Percentiles rank a stretch among this genome's conserved stretches.
These are phyloP conservation scores for Toxostoma redivivum DNA, from an alignment of 2,113 vertebrate species.

Conservation along the genomic window DNA sequence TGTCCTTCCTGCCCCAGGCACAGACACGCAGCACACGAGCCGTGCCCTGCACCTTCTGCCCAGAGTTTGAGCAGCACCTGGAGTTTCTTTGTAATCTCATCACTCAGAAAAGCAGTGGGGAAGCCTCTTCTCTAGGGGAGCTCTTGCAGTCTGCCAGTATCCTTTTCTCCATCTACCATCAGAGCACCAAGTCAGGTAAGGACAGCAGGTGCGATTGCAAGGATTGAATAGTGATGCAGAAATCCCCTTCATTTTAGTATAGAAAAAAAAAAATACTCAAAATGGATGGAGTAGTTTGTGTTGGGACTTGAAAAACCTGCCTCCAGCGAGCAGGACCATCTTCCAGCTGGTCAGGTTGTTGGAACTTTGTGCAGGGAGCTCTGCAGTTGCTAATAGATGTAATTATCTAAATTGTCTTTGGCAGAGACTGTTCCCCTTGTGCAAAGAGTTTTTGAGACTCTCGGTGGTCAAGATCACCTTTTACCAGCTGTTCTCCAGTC, in stretches of 20 bases:
- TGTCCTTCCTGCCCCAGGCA: constrained; percentile 81
- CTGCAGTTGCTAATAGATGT: not conserved
- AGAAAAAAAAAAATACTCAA: not conserved
- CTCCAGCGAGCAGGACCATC: not conserved
- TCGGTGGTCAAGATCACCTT: not conserved
- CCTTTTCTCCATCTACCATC: constrained; percentile 85
- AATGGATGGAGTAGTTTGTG: not conserved
- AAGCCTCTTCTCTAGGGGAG: constrained; percentile 86
- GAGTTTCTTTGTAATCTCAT: constrained; percentile 82
- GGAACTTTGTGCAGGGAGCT: not conserved
- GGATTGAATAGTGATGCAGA: not conserved
- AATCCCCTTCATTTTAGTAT: not conserved
- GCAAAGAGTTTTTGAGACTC: not conserved
- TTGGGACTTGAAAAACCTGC: not conserved
- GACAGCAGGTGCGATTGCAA: rapidly evolving
- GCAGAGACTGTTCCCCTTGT: not conserved
- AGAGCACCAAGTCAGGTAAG: constrained; percentile 71
- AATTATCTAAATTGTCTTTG: not conserved
- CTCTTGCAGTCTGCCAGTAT: constrained; percentile 78
- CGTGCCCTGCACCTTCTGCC: constrained; percentile 84
- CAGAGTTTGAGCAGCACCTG: constrained; percentile 81
- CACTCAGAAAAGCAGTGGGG: constrained; percentile 77
- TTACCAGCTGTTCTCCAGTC: not conserved
- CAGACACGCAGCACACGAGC: constrained; percentile 72
- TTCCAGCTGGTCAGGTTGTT: not conserved